Evolutionary conservation across 2,888 invertebrate species (phyloP), one percentile per base, ranked within the genome.

Genomic region (Diarsia mendica): DNA sequence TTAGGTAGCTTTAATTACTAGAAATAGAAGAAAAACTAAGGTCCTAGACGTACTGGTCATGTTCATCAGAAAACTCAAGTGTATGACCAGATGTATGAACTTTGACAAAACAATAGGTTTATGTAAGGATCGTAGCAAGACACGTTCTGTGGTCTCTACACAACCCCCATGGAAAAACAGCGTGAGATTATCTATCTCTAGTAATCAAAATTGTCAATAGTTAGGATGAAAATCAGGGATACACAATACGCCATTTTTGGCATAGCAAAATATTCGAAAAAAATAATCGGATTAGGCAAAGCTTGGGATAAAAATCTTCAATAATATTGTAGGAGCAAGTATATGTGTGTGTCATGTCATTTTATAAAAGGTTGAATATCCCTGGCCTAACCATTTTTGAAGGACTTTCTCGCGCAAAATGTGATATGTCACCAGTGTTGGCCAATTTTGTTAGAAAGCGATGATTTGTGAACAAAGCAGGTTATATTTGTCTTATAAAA

Each of bases 311-410:
- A 18, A 23, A 65, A 46, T 39, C 58, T 72, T 72, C 20, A 55
- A 58, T 33, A 55, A 65, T 46, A 44, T 51, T 44, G n/a, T 23
- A 48, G 20, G 53, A 51, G 20, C 5, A 79, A 33, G 55, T 79
- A 15, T 48, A 63, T 39, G 3, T 48, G n/a, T 53, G 23, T 53
- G 11, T 39, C 6, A 39, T 39, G 39, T 39, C 39, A 39, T 39
- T 39, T 8, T 39, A 39, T 1, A 39, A 39, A 71, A 53, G 33
- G 33, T 83, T 66, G 49, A 64, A 39, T 55, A 73, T 44, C 79
- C 60, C 63, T 79, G 67, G 23, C 67, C 18, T 33, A 55, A 66
- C 51, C 9, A 13, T n/a, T 48, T 48, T 67, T n/a, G 20, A 28
- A 60, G 1, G 61, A 20, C 20, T 63, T 79, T 76, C 39, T 39